These are phyloP conservation scores for Ciconia stormi DNA, from an alignment of 2,113 vertebrate species.

Conservation along the genomic window DNA sequence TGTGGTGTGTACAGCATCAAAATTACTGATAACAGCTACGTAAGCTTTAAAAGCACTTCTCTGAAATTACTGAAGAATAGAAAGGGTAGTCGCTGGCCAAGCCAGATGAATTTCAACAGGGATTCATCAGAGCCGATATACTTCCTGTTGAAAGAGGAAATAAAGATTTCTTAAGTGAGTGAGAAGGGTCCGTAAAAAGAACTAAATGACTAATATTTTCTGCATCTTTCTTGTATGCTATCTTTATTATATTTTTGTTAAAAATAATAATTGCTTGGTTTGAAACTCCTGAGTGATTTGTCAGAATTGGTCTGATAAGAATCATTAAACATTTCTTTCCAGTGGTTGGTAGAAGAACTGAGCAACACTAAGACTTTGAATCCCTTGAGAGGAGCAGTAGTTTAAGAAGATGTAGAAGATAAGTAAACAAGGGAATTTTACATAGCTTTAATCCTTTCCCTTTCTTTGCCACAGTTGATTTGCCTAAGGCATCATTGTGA, in stretches of 20 bases:
- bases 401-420: background rate
- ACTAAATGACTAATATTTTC: background rate
- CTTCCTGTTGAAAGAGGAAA: background rate
- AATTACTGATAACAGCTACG: background rate
- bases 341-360: background rate
- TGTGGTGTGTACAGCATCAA: background rate
- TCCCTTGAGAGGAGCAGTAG: background rate
- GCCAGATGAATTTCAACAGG: background rate
- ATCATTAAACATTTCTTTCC: background rate
- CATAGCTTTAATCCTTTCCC: background rate
- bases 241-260: background rate
- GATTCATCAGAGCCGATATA: background rate
- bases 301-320: background rate
- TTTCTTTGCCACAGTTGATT: background rate
- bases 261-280: background rate
- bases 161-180: background rate
- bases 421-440: background rate
- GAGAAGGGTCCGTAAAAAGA: background rate
- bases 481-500: background rate
- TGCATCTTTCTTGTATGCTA: background rate
- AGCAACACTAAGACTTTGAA: background rate
- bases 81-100: background rate
- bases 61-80: background rate
- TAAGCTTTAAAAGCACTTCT: background rate
- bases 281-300: background rate